Evolutionary conservation across 1,140 invertebrate genomes (phyloP), one percentile per base, ranked within the genome.

Genomic region (Aphelinus atriplicis): DNA sequence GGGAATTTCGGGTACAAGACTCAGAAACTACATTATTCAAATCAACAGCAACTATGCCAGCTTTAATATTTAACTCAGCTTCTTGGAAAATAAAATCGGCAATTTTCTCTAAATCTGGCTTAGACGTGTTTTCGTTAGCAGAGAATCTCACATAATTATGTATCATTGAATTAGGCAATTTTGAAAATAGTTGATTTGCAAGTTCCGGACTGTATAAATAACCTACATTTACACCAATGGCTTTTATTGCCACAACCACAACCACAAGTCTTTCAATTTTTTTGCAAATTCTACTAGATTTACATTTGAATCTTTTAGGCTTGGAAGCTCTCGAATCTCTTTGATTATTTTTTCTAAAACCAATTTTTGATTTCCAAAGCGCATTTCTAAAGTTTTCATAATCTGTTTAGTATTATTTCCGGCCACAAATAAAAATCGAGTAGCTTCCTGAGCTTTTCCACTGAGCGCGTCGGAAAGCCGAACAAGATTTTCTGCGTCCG

Each of bases 401-500:
- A 70, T 61, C 42, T 50, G 7, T 3, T 50, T 5, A 3, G 68
- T 43, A 3, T 26, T 45, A 60, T 60, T 61, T 6, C 68, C 56
- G 1, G 56, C 56, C 50, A 50, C 26, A 50, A 60, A 70, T 6
- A 61, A 48, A 51, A 9, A 50, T 53, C 47, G 56, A 4, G 42
- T 6, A 2, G 58, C 7, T 7, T 70, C 56, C 7, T n/a, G 47
- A 67, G 65, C 73, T 2, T 53, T 42, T 42, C 51, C 65, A 6
- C 53, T 55, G 42, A 75, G 53, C 2, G 64, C 63, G 2, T 73
- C 64, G 46, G 42, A 61, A 1, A 73, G 9, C 4, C 72, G 46
- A 9, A 43, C 43, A 10, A 73, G 10, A 50, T 77, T 77, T 53
- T 73, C 71, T 1, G 1, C 9, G 50, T 77, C 58, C 3, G 47